Conservation (phyloP, 1,140 invertebrate species). For the Lepidurus apus region DNA sequence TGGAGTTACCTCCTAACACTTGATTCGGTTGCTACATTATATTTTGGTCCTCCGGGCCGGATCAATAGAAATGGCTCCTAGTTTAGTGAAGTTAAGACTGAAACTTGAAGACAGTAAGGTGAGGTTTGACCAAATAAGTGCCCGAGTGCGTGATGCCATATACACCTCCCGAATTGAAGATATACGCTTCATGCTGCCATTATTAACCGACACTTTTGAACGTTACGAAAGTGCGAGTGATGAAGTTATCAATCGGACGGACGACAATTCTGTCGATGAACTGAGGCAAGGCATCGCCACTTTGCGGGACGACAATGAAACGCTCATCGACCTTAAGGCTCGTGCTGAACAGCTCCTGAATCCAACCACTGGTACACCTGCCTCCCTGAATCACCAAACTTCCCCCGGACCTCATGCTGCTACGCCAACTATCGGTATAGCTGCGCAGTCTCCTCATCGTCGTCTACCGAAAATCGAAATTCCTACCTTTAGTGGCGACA, state of each 20-base stretch:
- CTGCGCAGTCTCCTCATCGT: background rate
- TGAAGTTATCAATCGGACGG: background rate
- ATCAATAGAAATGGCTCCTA: background rate
- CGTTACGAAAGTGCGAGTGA: background rate
- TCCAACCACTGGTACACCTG: background rate
- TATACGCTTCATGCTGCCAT: background rate
- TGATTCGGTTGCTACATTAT: too few species aligned
- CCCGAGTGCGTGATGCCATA: background rate
- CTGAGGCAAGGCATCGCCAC: background rate
- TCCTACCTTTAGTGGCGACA: slow-evolving; percentile 22
- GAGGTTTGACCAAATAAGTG: background rate
- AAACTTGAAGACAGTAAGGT: background rate
- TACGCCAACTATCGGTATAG: background rate
- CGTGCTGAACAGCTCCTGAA: slow-evolving; percentile 4
- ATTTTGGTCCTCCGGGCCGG: slow-evolving; percentile 1
- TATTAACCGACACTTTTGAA: background rate
- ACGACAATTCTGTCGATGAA: background rate
- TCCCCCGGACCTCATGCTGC: background rate
- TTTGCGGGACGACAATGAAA: background rate
- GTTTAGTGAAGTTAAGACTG: background rate
- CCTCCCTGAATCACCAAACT: background rate
- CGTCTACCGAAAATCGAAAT: slow-evolving; percentile 20
- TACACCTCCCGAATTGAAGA: background rate
- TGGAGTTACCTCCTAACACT: too few species aligned
- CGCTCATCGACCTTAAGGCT: background rate